Conservation (phyloP, 2,888 invertebrate genomes). For the Dioctria linearis region DNA sequence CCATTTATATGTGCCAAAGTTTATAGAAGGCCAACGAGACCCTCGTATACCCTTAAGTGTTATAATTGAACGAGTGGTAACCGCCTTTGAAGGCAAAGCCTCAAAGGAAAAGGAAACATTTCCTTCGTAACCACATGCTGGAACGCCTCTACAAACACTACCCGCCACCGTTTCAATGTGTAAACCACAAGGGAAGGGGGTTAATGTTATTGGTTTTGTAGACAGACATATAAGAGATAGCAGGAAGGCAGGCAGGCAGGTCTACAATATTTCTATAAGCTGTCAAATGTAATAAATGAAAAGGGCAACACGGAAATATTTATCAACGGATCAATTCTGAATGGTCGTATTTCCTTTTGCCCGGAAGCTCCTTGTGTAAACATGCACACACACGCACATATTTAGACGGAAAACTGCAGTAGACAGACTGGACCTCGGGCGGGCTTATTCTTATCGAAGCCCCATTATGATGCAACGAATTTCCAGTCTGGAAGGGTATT, state of each 20-base stretch:
- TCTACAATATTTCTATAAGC: constrained; percentile 31
- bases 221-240: neutral
- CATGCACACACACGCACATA: neutral
- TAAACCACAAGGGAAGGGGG: neutral
- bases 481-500: too few relatives aligned
- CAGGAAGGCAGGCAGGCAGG: neutral
- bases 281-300: constrained; percentile 50
- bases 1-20: too few relatives aligned
- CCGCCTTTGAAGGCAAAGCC: neutral
- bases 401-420: neutral
- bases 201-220: too few relatives aligned
- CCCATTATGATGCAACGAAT: too few relatives aligned
- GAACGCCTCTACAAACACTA: neutral
- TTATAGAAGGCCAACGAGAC: neutral
- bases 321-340: constrained; percentile 45
- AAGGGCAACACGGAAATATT: constrained; percentile 30
- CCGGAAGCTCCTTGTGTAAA: constrained; percentile 8
- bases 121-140: neutral
- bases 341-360: constrained; percentile 17
- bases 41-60: neutral
- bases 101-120: neutral
- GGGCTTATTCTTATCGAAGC: too few relatives aligned
- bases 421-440: neutral
- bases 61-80: constrained; percentile 6
- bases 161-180: neutral